Base-by-base conservation (phyloP, 2,888 invertebrate genomes). In the Nomada lathburiana region DNA sequence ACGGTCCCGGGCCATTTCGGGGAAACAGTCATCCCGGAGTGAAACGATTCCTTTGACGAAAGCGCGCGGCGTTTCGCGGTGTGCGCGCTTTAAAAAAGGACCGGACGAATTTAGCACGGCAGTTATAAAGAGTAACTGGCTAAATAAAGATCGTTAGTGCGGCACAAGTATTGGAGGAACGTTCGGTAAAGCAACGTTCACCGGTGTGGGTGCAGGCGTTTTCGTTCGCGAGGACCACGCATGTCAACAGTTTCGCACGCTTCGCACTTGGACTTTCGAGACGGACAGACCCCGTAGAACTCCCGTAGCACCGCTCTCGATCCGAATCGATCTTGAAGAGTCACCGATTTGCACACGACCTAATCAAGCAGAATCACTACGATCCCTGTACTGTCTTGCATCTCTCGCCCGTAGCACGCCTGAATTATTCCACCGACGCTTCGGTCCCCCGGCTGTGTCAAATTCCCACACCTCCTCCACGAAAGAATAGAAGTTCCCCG, bases 121-220 rank as follows among this genome's bases (percentile, higher is more conserved):
- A 59, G 29, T 44, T 44, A 20, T 44, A 52, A 71, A 26, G 53
- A 23, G 77, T 65, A 26, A 57, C 80, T 26, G 50, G 20, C 80
- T 80, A 81, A 69, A 74, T 79, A 79, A 73, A 81, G 81, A 70
- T 81, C 68, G 72, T 29, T 71, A 80, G 78, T 55, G 70, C 78
- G 80, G 70, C 65, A 80, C 70, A 77, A 80, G 70, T 80, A 78
- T 67, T 71, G 26, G 65, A 63, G 23, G 65, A 80, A n/a, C n/a
- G n/a, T 70, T 47, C 29, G 50, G 13, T 20, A 23, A 67, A 55
- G 52, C 52, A 52, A 47, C 52, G 44, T 9, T 7, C 20, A 18
- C 23, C 55, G 13, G 60, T 44, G 67, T 60, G 36, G 36, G n/a
- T 63, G 55, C 20, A 52, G 42, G 36, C 18, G 55, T 64, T 63